These are phyloP conservation scores for Florisuga fusca DNA, from an alignment of 2,797 vertebrate species.

Conservation along the genomic window DNA sequence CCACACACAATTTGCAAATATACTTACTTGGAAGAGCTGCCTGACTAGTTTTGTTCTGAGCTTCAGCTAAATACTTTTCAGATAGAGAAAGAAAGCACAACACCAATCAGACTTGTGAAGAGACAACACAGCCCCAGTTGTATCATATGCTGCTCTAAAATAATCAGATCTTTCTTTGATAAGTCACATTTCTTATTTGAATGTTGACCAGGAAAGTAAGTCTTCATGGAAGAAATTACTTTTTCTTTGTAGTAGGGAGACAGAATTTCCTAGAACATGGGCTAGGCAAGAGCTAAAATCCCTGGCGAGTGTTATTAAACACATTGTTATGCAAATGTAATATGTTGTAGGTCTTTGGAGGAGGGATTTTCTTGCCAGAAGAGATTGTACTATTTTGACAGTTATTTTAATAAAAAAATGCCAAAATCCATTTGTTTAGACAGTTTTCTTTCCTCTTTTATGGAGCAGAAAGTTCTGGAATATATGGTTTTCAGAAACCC, in stretches of 20 bases:
- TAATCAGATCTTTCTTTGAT: neutral
- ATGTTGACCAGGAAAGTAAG: neutral
- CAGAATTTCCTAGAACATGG: conserved; percentile 20
- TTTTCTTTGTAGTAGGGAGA: neutral
- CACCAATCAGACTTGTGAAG: neutral
- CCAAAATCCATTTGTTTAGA: neutral
- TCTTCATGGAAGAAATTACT: neutral
- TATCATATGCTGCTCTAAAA: neutral
- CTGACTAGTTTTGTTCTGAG: neutral
- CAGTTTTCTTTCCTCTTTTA: neutral
- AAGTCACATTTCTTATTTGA: neutral
- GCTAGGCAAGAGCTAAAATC: neutral
- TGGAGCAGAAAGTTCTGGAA: neutral
- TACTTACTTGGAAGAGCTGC: neutral
- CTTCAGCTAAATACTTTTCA: neutral
- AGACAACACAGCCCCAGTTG: neutral
- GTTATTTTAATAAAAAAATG: conserved; percentile 10
- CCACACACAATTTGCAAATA: neutral
- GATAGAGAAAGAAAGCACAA: neutral
- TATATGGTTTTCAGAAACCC: neutral
- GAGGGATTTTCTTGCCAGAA: neutral
- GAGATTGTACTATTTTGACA: neutral
- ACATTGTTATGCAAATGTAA: conserved; percentile 30
- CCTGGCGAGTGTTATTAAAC: neutral
- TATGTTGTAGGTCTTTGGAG: neutral